Evolutionary conservation across 2,797 vertebrate genomes (phyloP).

Genomic region (Pempheris klunzingeri): DNA sequence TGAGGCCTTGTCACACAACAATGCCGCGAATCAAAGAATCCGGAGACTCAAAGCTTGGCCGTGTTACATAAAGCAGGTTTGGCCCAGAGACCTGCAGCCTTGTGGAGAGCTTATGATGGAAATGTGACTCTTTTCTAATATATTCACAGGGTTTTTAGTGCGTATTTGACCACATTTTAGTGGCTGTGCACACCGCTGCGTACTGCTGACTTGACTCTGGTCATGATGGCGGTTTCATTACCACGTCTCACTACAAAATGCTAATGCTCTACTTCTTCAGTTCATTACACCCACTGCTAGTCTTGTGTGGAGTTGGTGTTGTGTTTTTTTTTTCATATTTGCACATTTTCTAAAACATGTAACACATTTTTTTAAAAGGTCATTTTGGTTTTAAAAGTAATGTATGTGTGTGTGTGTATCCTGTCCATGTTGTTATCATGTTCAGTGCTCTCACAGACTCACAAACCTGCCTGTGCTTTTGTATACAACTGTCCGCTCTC

Average conservation of each 20-base stretch:
- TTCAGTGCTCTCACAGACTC: not conserved
- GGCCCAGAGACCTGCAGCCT: conserved; percentile 13
- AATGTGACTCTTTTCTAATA: not conserved
- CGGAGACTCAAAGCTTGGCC: not conserved
- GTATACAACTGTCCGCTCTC: not conserved
- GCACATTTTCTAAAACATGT: not conserved
- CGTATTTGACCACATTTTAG: not conserved
- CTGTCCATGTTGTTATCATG: not conserved
- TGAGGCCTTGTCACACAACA: not conserved
- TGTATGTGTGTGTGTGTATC: not conserved
- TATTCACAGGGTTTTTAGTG: not conserved
- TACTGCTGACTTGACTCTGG: not conserved
- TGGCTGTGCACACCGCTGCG: not conserved
- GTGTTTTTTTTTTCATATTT: not conserved
- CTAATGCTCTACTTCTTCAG: too few species aligned
- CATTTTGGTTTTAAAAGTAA: not conserved
- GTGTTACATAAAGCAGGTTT: conserved; percentile 3
- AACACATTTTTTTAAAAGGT: not conserved
- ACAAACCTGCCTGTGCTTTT: not conserved
- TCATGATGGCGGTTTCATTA: too few species aligned
- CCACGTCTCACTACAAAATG: too few species aligned
- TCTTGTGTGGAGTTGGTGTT: not conserved
- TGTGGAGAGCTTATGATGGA: not conserved
- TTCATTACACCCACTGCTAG: not conserved
- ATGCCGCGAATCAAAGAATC: not conserved